Conservation (phyloP, 2,888 invertebrate species). For the Pyralis farinalis region DNA sequence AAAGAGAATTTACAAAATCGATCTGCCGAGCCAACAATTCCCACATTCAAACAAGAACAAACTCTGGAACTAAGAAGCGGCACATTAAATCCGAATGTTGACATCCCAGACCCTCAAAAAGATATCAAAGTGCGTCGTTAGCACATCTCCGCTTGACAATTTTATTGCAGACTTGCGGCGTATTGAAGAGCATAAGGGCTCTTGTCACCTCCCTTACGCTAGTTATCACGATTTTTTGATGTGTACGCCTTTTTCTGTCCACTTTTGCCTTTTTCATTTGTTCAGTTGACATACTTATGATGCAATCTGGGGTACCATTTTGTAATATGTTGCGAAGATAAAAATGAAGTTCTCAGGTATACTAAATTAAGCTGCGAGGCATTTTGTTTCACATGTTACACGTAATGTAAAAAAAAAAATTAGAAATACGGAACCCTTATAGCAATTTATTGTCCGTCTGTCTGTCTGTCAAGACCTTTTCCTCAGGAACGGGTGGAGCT, state of each 20-base stretch:
- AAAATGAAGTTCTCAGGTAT: no score
- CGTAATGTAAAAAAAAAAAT: no score
- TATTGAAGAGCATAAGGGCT: slow-evolving; percentile 58
- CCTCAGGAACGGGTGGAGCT: no score
- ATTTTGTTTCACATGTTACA: no score
- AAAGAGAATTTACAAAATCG: no score
- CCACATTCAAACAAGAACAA: background rate
- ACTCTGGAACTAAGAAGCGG: background rate
- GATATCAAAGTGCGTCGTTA: slow-evolving; percentile 65
- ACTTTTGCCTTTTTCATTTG: slow-evolving; percentile 39
- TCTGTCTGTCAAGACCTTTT: no score
- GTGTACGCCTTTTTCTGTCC: slow-evolving; percentile 54
- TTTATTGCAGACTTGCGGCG: slow-evolving; percentile 62
- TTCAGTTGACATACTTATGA: slow-evolving; percentile 9
- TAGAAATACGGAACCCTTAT: no score
- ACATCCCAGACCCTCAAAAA: slow-evolving; percentile 32
- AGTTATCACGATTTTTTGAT: slow-evolving; percentile 70
- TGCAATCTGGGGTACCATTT: background rate
- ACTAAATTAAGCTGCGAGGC: no score
- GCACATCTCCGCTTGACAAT: slow-evolving; percentile 62
- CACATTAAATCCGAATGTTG: slow-evolving; percentile 25
- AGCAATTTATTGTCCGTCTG: no score
- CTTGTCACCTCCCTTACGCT: slow-evolving; percentile 66
- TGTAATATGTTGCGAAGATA: no score
- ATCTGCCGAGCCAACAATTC: background rate